A percentile compares a stretch with the other conserved stretches of the same genome.
Evolutionary conservation across 2,797 vertebrate species (phyloP).

Genomic region (Sebastes glaucus): DNA sequence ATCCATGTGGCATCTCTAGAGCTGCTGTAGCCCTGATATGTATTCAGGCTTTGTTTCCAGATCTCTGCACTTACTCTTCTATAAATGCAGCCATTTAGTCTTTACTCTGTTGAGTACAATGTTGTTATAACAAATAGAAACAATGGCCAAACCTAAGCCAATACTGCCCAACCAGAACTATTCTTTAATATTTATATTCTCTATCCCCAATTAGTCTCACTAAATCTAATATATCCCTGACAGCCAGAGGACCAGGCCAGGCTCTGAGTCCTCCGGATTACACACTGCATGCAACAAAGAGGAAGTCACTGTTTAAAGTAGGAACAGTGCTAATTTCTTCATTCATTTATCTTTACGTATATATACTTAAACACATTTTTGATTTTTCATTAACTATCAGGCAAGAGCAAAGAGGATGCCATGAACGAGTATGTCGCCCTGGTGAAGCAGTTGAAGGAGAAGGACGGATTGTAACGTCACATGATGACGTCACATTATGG

Average conservation of each 20-base stretch:
- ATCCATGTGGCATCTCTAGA: too few relatives aligned
- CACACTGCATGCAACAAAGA: background rate
- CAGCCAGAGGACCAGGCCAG: background rate
- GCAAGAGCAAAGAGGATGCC: constrained; percentile 87
- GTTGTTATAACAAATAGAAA: background rate
- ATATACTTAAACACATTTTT: background rate
- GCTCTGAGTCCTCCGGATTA: background rate
- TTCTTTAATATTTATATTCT: background rate
- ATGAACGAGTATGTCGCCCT: constrained; percentile 81
- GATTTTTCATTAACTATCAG: constrained; percentile 64
- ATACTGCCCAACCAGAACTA: background rate
- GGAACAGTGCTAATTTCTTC: background rate
- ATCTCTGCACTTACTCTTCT: background rate
- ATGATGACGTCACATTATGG: background rate
- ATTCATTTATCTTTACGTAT: background rate
- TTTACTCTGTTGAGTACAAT: background rate
- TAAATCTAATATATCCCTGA: background rate
- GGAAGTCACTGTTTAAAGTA: background rate
- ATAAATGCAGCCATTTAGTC: background rate
- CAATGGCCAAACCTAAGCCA: background rate
- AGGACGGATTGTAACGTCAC: constrained; percentile 64
- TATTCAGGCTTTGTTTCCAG: background rate
- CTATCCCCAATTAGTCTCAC: background rate
- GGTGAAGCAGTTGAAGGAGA: constrained; percentile 78
- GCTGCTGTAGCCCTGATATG: too few relatives aligned